Percentiles rank a stretch among this genome's conserved stretches.
Evolutionary conservation across 2,113 vertebrate species (phyloP).

Genomic region (Felis catus): F.catus_Fca126_mat1.0 CM031414.1:34583501-34584000

Average conservation of each 20-base stretch:
- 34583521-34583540: too few species aligned
- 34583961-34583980: not conserved
- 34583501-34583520: too few species aligned
- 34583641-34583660: not conserved
- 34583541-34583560: too few species aligned
- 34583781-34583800: not conserved
- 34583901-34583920: not conserved
- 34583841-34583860: not conserved
- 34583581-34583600: not conserved
- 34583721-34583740: not conserved
- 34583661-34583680: not conserved
- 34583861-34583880: not conserved
- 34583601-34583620: not conserved
- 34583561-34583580: too few species aligned
- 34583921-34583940: not conserved
- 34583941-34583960: not conserved
- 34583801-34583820: not conserved
- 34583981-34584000: not conserved
- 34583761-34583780: not conserved
- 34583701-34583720: not conserved
- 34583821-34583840: not conserved
- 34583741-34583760: not conserved
- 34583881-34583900: not conserved
- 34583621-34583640: not conserved
- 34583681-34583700: not conserved